Percentiles rank a stretch among this genome's conserved stretches.
Evolutionary conservation across 2,797 vertebrate genomes (phyloP).

Genomic region (Pipistrellus pipistrellus): DNA sequence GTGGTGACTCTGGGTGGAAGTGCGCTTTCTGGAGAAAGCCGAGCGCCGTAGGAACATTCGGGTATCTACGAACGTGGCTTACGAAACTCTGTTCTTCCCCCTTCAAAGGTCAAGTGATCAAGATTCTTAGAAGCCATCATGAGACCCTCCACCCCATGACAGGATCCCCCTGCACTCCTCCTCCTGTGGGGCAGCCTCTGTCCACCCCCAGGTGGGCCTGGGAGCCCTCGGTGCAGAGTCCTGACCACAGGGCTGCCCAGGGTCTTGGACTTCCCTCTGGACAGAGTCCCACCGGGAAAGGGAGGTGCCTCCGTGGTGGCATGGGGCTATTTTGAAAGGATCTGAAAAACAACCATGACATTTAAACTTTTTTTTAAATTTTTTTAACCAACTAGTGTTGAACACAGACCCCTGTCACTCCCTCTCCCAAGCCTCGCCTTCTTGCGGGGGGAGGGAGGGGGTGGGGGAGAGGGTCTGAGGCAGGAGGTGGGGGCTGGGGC

Average conservation of each 20-base stretch:
- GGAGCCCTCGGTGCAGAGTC: background rate
- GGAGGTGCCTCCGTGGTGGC: background rate
- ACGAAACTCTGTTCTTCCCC: background rate
- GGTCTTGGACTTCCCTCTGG: background rate
- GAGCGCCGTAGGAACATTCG: background rate
- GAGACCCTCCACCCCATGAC: background rate
- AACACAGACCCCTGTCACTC: background rate
- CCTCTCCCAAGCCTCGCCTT: background rate
- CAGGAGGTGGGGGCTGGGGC: background rate
- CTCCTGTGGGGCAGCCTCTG: background rate
- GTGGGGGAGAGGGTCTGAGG: background rate
- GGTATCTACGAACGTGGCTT: background rate
- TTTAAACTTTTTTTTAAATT: background rate
- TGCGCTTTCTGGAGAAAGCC: constrained; percentile 39
- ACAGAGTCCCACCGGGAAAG: background rate
- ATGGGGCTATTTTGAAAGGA: background rate
- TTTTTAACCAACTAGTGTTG: background rate
- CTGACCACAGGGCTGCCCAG: background rate
- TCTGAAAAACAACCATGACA: background rate
- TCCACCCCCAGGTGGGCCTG: background rate
- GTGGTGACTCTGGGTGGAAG: background rate
- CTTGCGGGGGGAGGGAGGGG: too few relatives aligned
- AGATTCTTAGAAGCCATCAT: background rate
- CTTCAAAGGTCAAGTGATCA: constrained; percentile 40
- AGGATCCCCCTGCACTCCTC: background rate